Evolutionary conservation across 2,797 vertebrate genomes (phyloP).

Genomic region (Dermochelys coriacea): DNA sequence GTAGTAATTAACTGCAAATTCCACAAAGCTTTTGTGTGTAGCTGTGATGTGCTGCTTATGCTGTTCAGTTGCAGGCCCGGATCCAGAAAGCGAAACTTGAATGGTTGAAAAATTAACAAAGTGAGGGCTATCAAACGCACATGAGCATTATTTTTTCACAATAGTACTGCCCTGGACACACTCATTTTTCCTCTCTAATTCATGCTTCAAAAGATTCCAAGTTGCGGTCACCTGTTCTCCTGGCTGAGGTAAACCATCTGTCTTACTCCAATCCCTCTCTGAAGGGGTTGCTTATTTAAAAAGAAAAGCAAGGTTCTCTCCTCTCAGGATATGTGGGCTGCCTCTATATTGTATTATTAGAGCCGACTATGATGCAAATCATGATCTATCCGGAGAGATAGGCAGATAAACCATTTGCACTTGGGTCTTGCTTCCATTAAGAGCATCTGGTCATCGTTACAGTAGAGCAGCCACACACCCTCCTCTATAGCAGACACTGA

Average conservation of each 20-base stretch:
- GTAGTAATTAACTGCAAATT: not conserved
- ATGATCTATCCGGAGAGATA: not conserved
- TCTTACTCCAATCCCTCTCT: not conserved
- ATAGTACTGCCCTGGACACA: not conserved
- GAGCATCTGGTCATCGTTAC: not conserved
- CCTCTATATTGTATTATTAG: not conserved
- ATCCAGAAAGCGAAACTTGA: not conserved
- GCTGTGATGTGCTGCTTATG: not conserved
- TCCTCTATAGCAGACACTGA: not conserved
- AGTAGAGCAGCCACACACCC: not conserved
- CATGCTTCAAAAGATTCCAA: not conserved
- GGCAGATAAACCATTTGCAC: not conserved
- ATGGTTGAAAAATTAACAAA: not conserved
- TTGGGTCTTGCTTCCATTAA: not conserved
- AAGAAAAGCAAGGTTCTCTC: not conserved
- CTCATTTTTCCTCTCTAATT: not conserved
- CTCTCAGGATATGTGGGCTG: not conserved
- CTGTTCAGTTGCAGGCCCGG: not conserved
- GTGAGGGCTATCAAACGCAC: not conserved
- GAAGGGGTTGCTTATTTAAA: not conserved
- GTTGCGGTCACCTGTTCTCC: not conserved
- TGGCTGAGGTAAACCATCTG: not conserved
- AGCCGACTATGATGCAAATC: not conserved
- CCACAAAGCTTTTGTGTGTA: not conserved
- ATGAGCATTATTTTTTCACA: not conserved